A percentile compares a stretch with the other conserved stretches of the same genome.
These are phyloP conservation scores for Orius laevigatus DNA, from an alignment of 1,140 invertebrate species.

Conservation along the genomic window DNA sequence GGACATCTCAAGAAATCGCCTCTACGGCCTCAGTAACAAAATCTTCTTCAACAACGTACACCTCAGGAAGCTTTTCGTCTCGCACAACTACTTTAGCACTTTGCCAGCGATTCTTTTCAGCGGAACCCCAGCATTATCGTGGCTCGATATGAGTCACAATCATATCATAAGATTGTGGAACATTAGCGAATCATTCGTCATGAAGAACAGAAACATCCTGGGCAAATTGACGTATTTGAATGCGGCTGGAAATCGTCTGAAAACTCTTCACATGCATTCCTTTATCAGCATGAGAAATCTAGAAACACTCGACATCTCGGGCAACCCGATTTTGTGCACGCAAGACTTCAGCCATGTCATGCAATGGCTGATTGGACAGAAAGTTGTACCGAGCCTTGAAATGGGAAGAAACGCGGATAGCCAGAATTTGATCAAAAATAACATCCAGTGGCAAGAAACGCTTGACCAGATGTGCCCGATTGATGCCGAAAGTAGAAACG, in stretches of 20 bases:
- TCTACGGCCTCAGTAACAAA: constrained; percentile 35
- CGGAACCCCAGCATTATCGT: constrained; percentile 33
- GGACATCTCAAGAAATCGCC: constrained; percentile 48
- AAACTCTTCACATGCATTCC: constrained; percentile 14
- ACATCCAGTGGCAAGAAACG: constrained; percentile 15
- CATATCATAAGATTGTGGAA: constrained; percentile 44
- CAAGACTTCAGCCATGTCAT: constrained; percentile 27
- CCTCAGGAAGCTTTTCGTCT: constrained; percentile 45
- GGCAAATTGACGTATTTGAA: constrained; percentile 21
- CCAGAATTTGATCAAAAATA: constrained; percentile 10
- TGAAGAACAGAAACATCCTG: constrained; percentile 33
- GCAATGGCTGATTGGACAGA: constrained; percentile 28
- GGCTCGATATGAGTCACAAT: constrained; percentile 47
- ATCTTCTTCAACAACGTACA: constrained; percentile 43
- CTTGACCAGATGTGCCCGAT: constrained; percentile 10
- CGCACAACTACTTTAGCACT: constrained; percentile 46
- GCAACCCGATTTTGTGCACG: constrained; percentile 30
- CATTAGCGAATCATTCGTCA: constrained; percentile 30
- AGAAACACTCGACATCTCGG: constrained; percentile 26
- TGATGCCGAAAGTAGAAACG: not conserved
- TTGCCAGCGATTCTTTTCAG: constrained; percentile 46
- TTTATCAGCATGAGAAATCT: constrained; percentile 16
- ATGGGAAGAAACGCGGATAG: constrained; percentile 10
- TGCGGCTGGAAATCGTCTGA: constrained; percentile 20
- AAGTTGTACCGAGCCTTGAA: constrained; percentile 25